Conservation (phyloP, 2,113 vertebrate genomes). For the Petrocephalus zakoni region DNA sequence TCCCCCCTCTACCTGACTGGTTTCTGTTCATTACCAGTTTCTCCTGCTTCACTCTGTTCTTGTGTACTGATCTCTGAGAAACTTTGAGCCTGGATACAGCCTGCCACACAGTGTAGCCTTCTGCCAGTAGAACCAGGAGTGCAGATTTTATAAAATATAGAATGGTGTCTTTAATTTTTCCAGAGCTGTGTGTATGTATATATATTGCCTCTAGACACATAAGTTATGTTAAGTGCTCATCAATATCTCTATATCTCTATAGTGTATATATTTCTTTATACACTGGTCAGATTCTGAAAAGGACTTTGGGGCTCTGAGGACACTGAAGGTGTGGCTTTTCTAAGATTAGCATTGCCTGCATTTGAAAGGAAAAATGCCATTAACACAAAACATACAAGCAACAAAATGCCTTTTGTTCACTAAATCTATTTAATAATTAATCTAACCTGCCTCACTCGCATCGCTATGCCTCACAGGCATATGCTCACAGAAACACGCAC, state of each 20-base stretch:
- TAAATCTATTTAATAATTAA: slow-evolving; percentile 6
- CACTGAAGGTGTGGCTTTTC: not conserved
- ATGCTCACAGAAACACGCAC: not conserved
- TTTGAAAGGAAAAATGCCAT: not conserved
- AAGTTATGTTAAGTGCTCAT: not conserved
- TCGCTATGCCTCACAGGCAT: not conserved
- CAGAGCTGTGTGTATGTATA: not conserved
- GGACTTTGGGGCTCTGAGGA: not conserved
- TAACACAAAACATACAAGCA: not conserved
- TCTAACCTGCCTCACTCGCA: not conserved
- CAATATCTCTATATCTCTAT: too few relatives aligned
- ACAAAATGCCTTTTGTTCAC: not conserved
- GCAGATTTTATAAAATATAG: too few relatives aligned
- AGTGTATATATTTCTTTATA: too few relatives aligned
- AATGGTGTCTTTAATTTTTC: too few relatives aligned
- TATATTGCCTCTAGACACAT: not conserved
- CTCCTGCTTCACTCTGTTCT: too few relatives aligned
- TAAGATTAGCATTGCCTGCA: not conserved
- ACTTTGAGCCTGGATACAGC: too few relatives aligned
- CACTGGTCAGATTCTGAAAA: not conserved
- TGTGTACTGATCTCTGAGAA: too few relatives aligned
- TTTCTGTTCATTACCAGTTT: too few relatives aligned
- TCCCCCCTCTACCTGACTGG: too few relatives aligned
- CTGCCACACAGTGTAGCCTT: too few relatives aligned
- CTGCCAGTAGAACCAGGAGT: too few relatives aligned